Evolutionary conservation across 2,113 vertebrate species (phyloP).

Genomic region (Microcebus tavaratra): DNA sequence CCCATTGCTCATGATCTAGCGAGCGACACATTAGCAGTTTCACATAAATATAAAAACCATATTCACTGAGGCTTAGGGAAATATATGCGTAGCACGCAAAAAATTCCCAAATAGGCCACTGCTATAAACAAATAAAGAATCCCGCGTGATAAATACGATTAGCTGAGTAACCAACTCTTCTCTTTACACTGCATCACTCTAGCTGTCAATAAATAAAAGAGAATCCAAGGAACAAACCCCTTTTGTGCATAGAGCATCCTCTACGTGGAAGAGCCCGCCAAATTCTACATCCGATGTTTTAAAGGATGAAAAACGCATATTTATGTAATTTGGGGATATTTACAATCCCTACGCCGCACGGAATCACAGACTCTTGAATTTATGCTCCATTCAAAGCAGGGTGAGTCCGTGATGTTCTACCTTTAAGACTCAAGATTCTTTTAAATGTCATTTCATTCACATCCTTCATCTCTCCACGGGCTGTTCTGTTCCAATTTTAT

Average conservation of each 20-base stretch:
- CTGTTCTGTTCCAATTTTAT: constrained; percentile 45
- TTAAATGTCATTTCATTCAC: constrained; percentile 54
- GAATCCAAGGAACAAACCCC: constrained; percentile 15
- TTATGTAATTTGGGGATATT: constrained; percentile 30
- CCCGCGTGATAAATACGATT: constrained; percentile 26
- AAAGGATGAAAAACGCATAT: not conserved
- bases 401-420: constrained; percentile 29
- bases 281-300: not conserved
- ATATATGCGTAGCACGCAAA: not conserved
- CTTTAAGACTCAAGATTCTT: constrained; percentile 22
- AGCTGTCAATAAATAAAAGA: constrained; percentile 32
- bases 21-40: constrained; percentile 63
- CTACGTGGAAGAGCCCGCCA: not conserved
- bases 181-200: not conserved
- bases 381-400: not conserved
- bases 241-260: not conserved
- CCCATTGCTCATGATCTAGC: constrained; percentile 69
- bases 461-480: constrained; percentile 26
- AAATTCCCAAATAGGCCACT: not conserved
- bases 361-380: constrained; percentile 37
- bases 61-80: constrained; percentile 48
- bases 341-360: not conserved
- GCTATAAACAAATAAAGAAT: constrained; percentile 28
- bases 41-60: constrained; percentile 62
- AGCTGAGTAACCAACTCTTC: constrained; percentile 24